These are phyloP conservation scores for Azorinus chamasolen DNA, from an alignment of 2,888 invertebrate species.

Conservation along the genomic window DNA sequence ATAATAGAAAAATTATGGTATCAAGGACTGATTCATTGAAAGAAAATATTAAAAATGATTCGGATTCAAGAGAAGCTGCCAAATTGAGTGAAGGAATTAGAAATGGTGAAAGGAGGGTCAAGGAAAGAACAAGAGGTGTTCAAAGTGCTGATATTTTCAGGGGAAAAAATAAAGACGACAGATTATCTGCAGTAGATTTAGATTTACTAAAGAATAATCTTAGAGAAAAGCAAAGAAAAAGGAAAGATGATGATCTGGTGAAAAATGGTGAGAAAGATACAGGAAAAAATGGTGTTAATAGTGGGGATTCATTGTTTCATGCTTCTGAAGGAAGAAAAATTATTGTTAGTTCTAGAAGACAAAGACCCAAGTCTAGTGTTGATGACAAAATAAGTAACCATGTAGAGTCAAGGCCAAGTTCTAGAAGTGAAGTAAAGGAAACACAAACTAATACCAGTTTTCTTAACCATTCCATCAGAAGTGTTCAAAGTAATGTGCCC, in stretches of 20 bases:
- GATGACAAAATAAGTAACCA: neutral
- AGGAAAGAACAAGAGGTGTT: conserved; percentile 30
- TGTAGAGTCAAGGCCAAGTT: conserved; percentile 18
- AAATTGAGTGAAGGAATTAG: conserved; percentile 2
- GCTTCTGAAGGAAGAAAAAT: conserved; percentile 50
- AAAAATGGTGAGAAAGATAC: conserved; percentile 8
- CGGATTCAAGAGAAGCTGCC: neutral
- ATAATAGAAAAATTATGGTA: conserved; percentile 45
- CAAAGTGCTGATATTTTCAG: conserved; percentile 55
- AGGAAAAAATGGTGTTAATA: conserved; percentile 1
- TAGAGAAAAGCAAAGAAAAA: conserved; percentile 23
- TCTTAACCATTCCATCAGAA: conserved; percentile 55
- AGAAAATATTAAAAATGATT: conserved; percentile 27
- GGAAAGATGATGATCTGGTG: conserved; percentile 3
- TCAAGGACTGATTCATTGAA: conserved; percentile 57
- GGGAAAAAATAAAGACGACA: conserved; percentile 23
- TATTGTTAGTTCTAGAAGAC: conserved; percentile 21
- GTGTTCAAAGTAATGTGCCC: conserved; percentile 69
- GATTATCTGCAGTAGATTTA: conserved; percentile 45
- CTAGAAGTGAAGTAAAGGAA: conserved; percentile 42
- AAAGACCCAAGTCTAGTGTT: neutral
- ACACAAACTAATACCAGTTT: conserved; percentile 39
- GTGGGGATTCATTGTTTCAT: conserved; percentile 45
- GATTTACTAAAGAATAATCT: conserved; percentile 40
- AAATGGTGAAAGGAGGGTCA: conserved; percentile 1